Conservation (phyloP, 2,113 vertebrate species). For the Microcebus griseorufus region DNA sequence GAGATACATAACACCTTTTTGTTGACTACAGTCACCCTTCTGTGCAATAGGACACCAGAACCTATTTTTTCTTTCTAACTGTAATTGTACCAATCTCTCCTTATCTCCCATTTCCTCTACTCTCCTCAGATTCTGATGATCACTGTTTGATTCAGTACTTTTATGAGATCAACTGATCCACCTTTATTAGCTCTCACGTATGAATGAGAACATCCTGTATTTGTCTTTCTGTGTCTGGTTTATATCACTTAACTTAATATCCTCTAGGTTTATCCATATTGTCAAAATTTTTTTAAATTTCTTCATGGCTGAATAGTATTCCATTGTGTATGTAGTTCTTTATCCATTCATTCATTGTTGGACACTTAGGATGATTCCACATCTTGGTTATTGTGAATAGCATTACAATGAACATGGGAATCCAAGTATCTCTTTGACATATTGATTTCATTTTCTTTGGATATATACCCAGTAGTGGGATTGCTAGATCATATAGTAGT, state of each 20-base stretch:
- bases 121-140: not conserved
- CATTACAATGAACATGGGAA: not conserved
- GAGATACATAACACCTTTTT: not conserved
- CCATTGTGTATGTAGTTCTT: not conserved
- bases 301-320: not conserved
- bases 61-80: not conserved
- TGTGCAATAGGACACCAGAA: no score
- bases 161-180: not conserved
- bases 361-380: not conserved
- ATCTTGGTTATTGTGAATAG: not conserved
- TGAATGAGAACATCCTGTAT: not conserved
- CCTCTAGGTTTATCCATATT: not conserved
- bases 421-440: not conserved
- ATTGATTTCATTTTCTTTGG: not conserved
- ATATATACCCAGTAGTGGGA: not conserved
- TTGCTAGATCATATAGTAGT: not conserved
- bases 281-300: not conserved
- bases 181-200: not conserved
- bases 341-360: not conserved
- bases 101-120: not conserved
- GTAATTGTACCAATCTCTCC: not conserved
- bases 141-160: not conserved
- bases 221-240: not conserved
- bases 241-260: not conserved
- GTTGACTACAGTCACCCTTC: not conserved